Evolutionary conservation across 1,140 invertebrate genomes (phyloP), one percentile per base, ranked within the genome.

Genomic region (Drosophila carrolli): DNA sequence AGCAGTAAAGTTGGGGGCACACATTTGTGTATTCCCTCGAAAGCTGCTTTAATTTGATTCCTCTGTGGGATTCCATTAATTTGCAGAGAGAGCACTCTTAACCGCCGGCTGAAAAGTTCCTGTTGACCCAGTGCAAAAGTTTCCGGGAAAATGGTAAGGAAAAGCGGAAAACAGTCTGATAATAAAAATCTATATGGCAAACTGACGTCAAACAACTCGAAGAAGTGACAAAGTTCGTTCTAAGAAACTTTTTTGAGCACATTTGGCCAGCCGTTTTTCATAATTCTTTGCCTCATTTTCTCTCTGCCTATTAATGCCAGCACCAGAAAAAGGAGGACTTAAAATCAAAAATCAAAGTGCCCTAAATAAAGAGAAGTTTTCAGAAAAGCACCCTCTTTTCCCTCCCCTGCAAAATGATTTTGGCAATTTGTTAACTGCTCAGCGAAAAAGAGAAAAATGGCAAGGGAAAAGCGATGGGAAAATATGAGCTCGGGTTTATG

Each of bases 301-400:
- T 50, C 60, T 57, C 61, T 47, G 59, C 77, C 78, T 67, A 71
- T 56, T 75, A 86, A 78, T 82, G 83, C 60, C 58, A 67, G 37
- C 14, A 32, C 46, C 53, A 75, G 72, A 44, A 65, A 59, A 59
- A 51, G 62, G 47, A n/a, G 27, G 37, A 32, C 43, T 29, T 56
- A 83, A 73, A 43, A 51, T 55, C 81, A 47, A 57, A 83, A 79
- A 70, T 65, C 71, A 55, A 68, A 88, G 54, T 72, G 78, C 53
- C 66, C 70, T 67, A 59, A 88, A 82, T 80, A 82, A 70, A 72
- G 77, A 66, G 81, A 88, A 88, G 53, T 84, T 89, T 86, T 50
- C 23, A 6, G 16, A 38, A 48, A 51, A 19, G 51, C 51, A 35
- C 10, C 44, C 13, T 4, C 23, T 84, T 89, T 86, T 54, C 29